Percentiles rank a stretch among this genome's conserved stretches.
phyloP scores from a whole-genome alignment of 2,113 vertebrate genomes.

The Pyxicephalus adspersus region DNA sequence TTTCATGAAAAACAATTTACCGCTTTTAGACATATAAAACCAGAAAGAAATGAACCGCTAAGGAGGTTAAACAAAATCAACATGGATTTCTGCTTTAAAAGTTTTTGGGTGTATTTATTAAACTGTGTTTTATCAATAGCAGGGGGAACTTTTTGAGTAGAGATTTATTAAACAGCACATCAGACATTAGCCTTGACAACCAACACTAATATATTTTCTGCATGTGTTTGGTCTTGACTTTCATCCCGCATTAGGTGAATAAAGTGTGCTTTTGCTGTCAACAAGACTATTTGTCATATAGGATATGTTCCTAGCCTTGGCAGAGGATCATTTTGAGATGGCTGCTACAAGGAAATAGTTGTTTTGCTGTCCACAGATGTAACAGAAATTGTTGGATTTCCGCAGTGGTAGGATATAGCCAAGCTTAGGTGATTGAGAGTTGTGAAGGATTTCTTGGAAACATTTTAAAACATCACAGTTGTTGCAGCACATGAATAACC shows the following conservation, averaged over 20 bases:
- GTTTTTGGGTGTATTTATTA: neutral
- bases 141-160: neutral
- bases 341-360: slow-evolving; percentile 6
- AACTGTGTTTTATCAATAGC: neutral
- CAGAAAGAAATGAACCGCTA: no score
- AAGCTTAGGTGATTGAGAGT: slow-evolving; percentile 17
- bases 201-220: slow-evolving; percentile 10
- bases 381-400: neutral
- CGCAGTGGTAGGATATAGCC: neutral
- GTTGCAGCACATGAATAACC: neutral
- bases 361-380: slow-evolving; percentile 5
- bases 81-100: neutral
- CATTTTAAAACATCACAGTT: neutral
- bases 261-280: slow-evolving; percentile 2
- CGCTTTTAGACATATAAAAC: no score
- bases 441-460: neutral
- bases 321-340: neutral
- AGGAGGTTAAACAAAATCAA: no score
- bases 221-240: slow-evolving; percentile 2
- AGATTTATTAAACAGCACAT: neutral
- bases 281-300: slow-evolving; percentile 1
- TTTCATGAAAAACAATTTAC: no score
- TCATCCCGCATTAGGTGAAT: neutral
- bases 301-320: neutral
- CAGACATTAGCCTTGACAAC: neutral